Conservation (phyloP, 2,888 invertebrate species). For the Hermaeophaga mercurialis region DNA sequence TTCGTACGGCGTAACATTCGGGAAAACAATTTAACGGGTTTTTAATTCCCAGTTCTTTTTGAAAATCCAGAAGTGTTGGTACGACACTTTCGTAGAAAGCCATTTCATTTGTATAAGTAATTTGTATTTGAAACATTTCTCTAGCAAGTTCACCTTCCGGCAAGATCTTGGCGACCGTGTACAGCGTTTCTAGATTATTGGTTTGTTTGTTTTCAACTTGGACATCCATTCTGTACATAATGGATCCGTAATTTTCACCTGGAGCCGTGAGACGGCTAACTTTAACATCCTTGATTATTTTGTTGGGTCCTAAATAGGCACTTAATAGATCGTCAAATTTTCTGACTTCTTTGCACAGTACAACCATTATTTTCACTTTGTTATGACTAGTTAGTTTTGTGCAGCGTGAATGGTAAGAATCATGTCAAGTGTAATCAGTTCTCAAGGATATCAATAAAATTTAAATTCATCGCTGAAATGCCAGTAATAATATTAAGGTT, state of each 20-base stretch:
- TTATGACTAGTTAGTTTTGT: too few relatives aligned
- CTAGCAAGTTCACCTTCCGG: slow-evolving; percentile 38
- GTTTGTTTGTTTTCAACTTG: slow-evolving; percentile 13
- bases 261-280: slow-evolving; percentile 46
- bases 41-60: slow-evolving; percentile 57
- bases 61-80: slow-evolving; percentile 54
- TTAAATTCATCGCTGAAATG: too few relatives aligned
- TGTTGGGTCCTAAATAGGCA: neutral
- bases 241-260: slow-evolving; percentile 30
- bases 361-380: neutral
- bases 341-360: neutral
- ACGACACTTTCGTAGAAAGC: slow-evolving; percentile 58
- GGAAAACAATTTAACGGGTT: slow-evolving; percentile 58
- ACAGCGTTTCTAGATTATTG: slow-evolving; percentile 20
- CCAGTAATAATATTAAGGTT: too few relatives aligned
- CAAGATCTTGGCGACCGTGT: slow-evolving; percentile 31
- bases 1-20: slow-evolving; percentile 60
- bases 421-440: too few relatives aligned
- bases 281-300: neutral
- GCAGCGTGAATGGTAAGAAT: too few relatives aligned
- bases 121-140: slow-evolving; percentile 57
- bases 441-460: too few relatives aligned
- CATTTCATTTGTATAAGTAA: slow-evolving; percentile 60
- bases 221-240: slow-evolving; percentile 28
- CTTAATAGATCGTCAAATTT: neutral